Conservation (phyloP, 2,113 vertebrate genomes). For the Tautogolabrus adspersus region DNA sequence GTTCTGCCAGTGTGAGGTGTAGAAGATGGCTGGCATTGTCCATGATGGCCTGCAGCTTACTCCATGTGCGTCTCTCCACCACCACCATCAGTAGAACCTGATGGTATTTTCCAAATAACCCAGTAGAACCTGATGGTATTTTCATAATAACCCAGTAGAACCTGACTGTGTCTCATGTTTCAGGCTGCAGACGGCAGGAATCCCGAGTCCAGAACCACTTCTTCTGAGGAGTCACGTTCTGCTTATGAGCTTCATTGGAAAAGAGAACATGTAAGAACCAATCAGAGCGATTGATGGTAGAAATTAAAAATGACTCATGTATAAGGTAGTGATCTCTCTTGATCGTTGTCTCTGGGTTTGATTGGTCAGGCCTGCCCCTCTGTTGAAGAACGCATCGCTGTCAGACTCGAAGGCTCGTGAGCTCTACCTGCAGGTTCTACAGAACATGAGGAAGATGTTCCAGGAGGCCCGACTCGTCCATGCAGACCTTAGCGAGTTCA, state of each 20-base stretch:
- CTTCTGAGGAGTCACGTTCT: slow-evolving; percentile 95
- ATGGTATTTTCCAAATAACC: not conserved
- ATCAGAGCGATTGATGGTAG: not conserved
- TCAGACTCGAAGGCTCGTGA: slow-evolving; percentile 93
- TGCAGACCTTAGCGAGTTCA: slow-evolving; percentile 98
- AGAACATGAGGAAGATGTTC: slow-evolving; percentile 96
- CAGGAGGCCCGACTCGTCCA: slow-evolving; percentile 95
- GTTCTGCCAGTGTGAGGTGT: too few relatives aligned
- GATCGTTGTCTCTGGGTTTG: not conserved
- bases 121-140: not conserved
- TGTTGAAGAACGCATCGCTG: slow-evolving; percentile 91
- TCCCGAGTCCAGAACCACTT: slow-evolving; percentile 93
- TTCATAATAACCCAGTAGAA: slow-evolving; percentile 1
- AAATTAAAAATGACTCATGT: too few relatives aligned
- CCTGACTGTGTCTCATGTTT: slow-evolving; percentile 13
- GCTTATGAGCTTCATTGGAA: slow-evolving; percentile 96
- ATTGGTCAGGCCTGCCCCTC: slow-evolving; percentile 90
- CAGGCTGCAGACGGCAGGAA: slow-evolving; percentile 90
- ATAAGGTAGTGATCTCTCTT: not conserved
- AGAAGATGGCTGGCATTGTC: too few relatives aligned
- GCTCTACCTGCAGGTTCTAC: slow-evolving; percentile 92
- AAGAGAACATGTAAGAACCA: slow-evolving; percentile 82
- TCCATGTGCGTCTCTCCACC: too few relatives aligned
- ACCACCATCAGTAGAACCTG: not conserved
- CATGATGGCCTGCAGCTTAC: too few relatives aligned